Conservation (phyloP, 2,113 vertebrate genomes). For the Quiscalus mexicanus region DNA sequence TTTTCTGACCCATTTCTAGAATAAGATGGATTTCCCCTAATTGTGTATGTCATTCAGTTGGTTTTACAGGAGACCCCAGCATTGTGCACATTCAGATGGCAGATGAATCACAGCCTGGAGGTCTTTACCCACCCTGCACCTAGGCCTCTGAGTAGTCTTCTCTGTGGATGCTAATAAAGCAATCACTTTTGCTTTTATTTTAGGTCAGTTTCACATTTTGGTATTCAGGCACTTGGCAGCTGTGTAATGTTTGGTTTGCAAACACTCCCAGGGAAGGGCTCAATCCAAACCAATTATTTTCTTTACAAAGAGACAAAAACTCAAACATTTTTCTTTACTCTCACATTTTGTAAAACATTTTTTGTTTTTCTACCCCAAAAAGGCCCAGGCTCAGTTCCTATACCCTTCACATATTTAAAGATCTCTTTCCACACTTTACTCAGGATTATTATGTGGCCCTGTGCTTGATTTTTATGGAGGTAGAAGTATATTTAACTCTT, state of each 20-base stretch:
- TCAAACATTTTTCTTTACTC: neutral
- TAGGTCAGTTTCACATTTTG: constrained; percentile 35
- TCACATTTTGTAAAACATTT: neutral
- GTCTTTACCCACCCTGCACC: neutral
- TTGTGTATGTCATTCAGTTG: neutral
- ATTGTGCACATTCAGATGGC: neutral
- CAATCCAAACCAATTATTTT: constrained; percentile 42
- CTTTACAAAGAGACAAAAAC: constrained; percentile 30
- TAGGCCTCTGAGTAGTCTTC: neutral
- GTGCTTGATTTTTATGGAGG: neutral
- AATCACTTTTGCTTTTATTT: constrained; percentile 55
- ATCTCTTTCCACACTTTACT: neutral
- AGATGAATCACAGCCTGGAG: neutral
- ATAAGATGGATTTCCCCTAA: neutral
- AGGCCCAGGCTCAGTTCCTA: neutral
- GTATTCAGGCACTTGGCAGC: constrained; percentile 36
- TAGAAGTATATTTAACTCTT: neutral
- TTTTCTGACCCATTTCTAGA: neutral
- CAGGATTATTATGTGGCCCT: neutral
- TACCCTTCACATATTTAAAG: neutral
- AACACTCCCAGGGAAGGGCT: constrained; percentile 22
- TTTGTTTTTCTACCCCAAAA: neutral
- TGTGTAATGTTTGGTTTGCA: constrained; percentile 51
- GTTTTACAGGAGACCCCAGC: neutral
- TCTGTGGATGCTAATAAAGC: neutral